Conservation (phyloP, 2,797 vertebrate genomes). For the Lutjanus campechanus region DNA sequence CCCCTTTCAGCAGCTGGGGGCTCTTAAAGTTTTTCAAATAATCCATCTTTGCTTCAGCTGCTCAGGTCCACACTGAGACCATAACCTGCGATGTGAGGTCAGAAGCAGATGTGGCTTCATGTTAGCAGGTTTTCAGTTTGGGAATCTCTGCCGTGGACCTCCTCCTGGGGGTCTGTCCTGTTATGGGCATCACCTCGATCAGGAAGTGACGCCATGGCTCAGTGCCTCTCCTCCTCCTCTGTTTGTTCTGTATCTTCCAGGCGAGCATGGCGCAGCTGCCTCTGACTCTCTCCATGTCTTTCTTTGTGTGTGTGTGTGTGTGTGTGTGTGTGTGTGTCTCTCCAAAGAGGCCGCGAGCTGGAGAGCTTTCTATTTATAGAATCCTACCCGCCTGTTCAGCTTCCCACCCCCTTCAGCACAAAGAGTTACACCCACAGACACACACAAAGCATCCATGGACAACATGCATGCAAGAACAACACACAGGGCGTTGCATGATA, state of each 20-base stretch:
- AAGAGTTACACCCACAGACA: slow-evolving; percentile 72
- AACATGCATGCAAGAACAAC: slow-evolving; percentile 33
- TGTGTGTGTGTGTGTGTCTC: slow-evolving; percentile 62
- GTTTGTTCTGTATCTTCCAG: slow-evolving; percentile 29
- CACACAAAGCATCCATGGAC: slow-evolving; percentile 66
- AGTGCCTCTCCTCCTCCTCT: slow-evolving; percentile 63
- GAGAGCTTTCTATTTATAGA: slow-evolving; percentile 86
- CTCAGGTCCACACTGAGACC: background rate
- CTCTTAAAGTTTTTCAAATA: background rate
- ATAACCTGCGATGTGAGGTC: background rate
- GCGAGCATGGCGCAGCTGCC: background rate
- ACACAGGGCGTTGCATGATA: slow-evolving; percentile 17
- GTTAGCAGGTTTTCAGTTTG: slow-evolving; percentile 5
- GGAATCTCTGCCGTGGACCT: slow-evolving; percentile 11
- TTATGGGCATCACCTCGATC: slow-evolving; percentile 44
- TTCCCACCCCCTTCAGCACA: slow-evolving; percentile 71
- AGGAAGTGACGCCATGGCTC: slow-evolving; percentile 66
- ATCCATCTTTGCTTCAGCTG: background rate
- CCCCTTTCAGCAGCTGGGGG: no score
- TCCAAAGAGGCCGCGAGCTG: slow-evolving; percentile 69
- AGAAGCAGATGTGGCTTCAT: background rate
- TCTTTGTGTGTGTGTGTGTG: slow-evolving; percentile 59
- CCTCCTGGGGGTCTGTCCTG: slow-evolving; percentile 30
- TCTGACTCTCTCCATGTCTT: slow-evolving; percentile 30
- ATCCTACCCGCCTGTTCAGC: slow-evolving; percentile 69